Percentiles rank a stretch among this genome's conserved stretches.
Evolutionary conservation across 2,888 invertebrate species (phyloP).

Genomic region (Acleris literana): DNA sequence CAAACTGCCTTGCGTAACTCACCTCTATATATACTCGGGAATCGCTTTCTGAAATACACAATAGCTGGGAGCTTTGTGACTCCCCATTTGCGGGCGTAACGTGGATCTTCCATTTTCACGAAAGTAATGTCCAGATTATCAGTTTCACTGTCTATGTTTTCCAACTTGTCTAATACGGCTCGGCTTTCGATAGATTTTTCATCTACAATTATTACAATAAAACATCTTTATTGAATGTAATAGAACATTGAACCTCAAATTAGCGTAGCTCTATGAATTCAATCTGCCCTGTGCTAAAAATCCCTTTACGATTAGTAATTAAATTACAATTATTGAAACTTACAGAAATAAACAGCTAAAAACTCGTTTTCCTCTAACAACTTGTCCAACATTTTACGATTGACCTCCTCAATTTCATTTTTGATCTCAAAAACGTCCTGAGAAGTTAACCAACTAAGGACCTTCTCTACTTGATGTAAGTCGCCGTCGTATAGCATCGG

Average conservation of each 20-base stretch:
- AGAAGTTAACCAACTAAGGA: conserved; percentile 95
- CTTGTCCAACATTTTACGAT: conserved; percentile 97
- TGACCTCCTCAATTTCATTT: conserved; percentile 98
- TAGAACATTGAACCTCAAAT: no score
- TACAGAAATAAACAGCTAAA: conserved; percentile 97
- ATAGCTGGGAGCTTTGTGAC: conserved; percentile 95
- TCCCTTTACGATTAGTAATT: neutral
- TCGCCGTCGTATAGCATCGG: conserved; percentile 96
- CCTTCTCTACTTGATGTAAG: conserved; percentile 92
- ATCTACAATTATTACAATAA: conserved; percentile 80
- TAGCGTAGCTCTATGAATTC: no score
- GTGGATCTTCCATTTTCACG: conserved; percentile 95
- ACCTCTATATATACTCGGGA: conserved; percentile 97
- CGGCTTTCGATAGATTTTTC: conserved; percentile 92
- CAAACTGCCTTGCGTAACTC: conserved; percentile 39
- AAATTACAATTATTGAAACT: conserved; percentile 63
- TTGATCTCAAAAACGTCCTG: conserved; percentile 97
- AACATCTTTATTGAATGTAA: no score
- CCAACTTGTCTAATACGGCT: conserved; percentile 92
- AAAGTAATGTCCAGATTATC: conserved; percentile 97
- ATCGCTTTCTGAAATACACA: conserved; percentile 95
- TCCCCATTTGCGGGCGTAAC: conserved; percentile 97
- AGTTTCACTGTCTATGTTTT: conserved; percentile 97
- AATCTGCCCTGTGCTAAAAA: neutral
- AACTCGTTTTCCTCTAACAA: conserved; percentile 97